Evolutionary conservation across 2,888 invertebrate genomes (phyloP).

Genomic region (Eupeodes luniger): DNA sequence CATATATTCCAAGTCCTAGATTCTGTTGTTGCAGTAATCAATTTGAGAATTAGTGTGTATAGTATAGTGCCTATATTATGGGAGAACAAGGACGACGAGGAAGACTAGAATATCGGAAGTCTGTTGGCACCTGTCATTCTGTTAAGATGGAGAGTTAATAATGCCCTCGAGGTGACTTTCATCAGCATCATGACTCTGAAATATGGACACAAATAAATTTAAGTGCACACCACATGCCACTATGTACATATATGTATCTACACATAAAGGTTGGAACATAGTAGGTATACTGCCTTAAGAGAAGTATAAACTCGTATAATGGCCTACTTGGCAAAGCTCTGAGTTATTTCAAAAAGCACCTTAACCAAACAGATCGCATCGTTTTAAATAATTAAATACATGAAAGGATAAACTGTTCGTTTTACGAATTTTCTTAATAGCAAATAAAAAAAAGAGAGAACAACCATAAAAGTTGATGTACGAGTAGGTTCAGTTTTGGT

Average conservation of each 20-base stretch:
- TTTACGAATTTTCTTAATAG: conserved; percentile 7
- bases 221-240: conserved; percentile 8
- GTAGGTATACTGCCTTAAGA: background rate
- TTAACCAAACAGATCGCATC: conserved; percentile 32
- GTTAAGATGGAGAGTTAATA: conserved; percentile 42
- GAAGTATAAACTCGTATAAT: background rate
- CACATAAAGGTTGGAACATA: too few relatives aligned
- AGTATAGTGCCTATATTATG: background rate
- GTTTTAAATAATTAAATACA: conserved; percentile 71
- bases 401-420: conserved; percentile 59
- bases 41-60: conserved; percentile 67
- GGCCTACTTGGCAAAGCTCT: conserved; percentile 19
- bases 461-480: conserved; percentile 5
- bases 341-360: conserved; percentile 32
- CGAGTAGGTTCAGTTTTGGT: background rate
- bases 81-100: conserved; percentile 12
- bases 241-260: background rate
- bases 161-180: conserved; percentile 54
- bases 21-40: conserved; percentile 58
- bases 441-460: background rate
- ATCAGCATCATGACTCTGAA: conserved; percentile 21
- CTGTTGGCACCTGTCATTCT: conserved; percentile 49
- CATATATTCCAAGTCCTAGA: conserved; percentile 1
- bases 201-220: conserved; percentile 38
- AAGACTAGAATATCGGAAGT: conserved; percentile 23